Evolutionary conservation across 2,888 invertebrate genomes (phyloP).

Genomic region (Ferdinandea cuprea): DNA sequence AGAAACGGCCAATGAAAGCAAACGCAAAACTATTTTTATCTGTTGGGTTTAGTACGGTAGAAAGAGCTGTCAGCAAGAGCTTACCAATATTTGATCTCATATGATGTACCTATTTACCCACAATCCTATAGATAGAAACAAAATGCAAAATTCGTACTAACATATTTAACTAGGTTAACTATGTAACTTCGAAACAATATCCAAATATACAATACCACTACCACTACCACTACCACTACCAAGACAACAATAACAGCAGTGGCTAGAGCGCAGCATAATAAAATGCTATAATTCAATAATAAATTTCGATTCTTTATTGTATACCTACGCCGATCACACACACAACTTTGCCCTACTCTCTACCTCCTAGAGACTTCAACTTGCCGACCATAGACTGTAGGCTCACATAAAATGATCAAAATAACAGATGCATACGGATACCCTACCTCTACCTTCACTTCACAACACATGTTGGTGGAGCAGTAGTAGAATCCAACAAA

Average conservation of each 20-base stretch:
- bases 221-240: no score
- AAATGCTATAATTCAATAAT: constrained; percentile 71
- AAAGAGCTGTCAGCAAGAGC: no score
- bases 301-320: constrained; percentile 64
- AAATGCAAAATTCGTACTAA: no score
- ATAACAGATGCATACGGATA: constrained; percentile 50
- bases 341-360: not conserved
- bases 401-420: constrained; percentile 66
- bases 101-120: no score
- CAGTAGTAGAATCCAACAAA: constrained; percentile 22
- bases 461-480: constrained; percentile 22
- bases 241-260: not conserved
- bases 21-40: no score
- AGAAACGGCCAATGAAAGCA: no score
- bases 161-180: constrained; percentile 10
- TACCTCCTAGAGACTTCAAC: constrained; percentile 15
- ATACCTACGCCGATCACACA: constrained; percentile 1
- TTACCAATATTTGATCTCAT: no score
- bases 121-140: no score
- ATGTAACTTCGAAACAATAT: not conserved
- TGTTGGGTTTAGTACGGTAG: no score
- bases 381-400: constrained; percentile 53
- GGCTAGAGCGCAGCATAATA: constrained; percentile 67
- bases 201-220: not conserved
- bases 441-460: constrained; percentile 2